Percentiles rank a stretch among this genome's conserved stretches.
These are phyloP conservation scores for Arctocebus calabarensis DNA, from an alignment of 2,797 vertebrate genomes.

Conservation along the genomic window DNA sequence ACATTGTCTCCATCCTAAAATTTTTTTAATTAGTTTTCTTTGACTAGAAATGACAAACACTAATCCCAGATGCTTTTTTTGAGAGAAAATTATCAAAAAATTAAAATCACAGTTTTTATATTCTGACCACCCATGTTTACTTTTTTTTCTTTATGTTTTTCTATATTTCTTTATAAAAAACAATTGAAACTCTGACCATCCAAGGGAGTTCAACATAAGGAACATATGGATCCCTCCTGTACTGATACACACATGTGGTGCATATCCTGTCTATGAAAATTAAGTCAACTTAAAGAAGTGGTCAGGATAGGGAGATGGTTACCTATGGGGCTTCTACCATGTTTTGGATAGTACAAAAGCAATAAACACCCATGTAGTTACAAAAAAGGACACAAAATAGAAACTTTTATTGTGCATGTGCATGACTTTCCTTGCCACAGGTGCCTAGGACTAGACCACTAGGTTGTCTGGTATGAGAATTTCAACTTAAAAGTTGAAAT, in stretches of 20 bases:
- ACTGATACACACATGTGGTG: too few species aligned
- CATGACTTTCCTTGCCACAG: not conserved
- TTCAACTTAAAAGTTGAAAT: not conserved
- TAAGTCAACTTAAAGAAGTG: too few species aligned
- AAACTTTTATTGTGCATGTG: not conserved
- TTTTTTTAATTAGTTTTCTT: not conserved
- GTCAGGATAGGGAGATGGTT: too few species aligned
- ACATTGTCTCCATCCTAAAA: not conserved
- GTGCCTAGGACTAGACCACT: not conserved
- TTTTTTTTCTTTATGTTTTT: not conserved
- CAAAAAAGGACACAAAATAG: not conserved
- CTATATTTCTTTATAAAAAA: not conserved
- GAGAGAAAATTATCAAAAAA: constrained; percentile 6
- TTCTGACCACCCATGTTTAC: not conserved
- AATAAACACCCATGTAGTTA: not conserved
- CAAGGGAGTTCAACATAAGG: too few species aligned
- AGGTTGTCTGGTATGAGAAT: not conserved
- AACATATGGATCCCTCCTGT: too few species aligned
- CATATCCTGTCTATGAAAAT: too few species aligned
- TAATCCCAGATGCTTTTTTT: not conserved
- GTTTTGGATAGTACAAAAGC: not conserved
- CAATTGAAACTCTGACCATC: too few species aligned
- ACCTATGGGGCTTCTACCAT: not conserved
- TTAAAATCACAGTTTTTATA: not conserved
- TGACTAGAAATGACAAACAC: not conserved